Base-by-base conservation (phyloP, 2,797 vertebrate species). In the Karalla daura region DNA sequence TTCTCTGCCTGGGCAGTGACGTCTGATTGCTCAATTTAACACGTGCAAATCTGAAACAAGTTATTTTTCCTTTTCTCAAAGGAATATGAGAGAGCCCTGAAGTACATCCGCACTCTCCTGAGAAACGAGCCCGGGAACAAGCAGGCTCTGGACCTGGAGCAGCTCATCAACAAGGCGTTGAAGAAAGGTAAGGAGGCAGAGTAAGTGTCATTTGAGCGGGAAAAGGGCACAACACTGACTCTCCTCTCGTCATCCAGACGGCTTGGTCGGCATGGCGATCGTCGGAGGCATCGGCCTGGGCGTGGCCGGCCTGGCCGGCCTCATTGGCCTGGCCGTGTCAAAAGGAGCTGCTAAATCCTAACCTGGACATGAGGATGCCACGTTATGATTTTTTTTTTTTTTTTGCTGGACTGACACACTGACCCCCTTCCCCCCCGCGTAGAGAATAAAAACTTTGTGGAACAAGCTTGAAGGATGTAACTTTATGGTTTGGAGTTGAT, bases 241-340 rank as follows among this genome's bases (percentile, higher is more conserved):
- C 59, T 18, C 15, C 12, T 77, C 35, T 73, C 45, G 47, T 65
- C 41, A 5, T 65, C n/a, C 74, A 98, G 96, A 98, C 45, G 96
- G 96, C 8, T 74, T 98, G 63, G 95, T 98, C 3, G 96, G 96
- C 86, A 98, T 98, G 95, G 96, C 96, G 15, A 98, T 97, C 1
- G 95, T 97, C 0, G 96, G 96, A 0, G 96, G 96, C 23, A 95
- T 97, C 68, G 94, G 96, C 0, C 88, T 98, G 2, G 95, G 96
- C 0, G 92, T 96, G 73, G 96, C 94, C 0, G 95, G 96, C 0
- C 74, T 98, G 67, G 96, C 96, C 0, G 96, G 96, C 44, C 94
- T 97, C 78, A 96, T 97, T 33, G 96, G 95, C 56, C 75, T 98
- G 86, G 95, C 95, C 0, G 94, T 98, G 62, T 80, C 96, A 70